phyloP scores from a whole-genome alignment of 2,113 vertebrate species.

The Pseudopipra pipra region DNA sequence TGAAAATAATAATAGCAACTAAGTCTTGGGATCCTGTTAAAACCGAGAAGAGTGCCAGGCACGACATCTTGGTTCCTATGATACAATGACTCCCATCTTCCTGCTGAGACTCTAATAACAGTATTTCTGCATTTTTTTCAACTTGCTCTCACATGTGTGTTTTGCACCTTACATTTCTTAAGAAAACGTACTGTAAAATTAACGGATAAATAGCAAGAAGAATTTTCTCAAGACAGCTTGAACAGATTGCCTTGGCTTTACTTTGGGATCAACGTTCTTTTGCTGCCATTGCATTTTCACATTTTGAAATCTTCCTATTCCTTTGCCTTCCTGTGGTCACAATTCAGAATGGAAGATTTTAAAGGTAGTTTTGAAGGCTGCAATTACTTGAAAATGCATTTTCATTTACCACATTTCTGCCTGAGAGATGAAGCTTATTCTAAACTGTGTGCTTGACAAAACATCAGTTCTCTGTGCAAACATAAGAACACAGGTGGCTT shows the following conservation, averaged over 20 bases:
- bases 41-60: rapidly evolving
- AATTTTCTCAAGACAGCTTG: background rate
- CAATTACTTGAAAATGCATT: background rate
- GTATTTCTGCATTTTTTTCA: background rate
- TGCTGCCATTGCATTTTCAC: background rate
- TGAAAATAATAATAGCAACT: background rate
- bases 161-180: background rate
- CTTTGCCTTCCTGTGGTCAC: background rate
- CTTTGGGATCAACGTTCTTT: background rate
- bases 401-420: background rate
- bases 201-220: background rate
- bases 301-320: background rate
- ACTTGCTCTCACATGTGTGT: background rate
- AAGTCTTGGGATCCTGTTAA: background rate
- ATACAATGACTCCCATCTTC: background rate
- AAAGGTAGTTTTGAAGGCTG: background rate
- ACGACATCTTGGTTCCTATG: rapidly evolving
- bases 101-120: background rate
- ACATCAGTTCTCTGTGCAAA: background rate
- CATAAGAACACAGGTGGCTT: background rate
- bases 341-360: background rate
- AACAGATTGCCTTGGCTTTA: background rate
- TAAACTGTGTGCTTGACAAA: background rate
- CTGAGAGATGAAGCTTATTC: background rate
- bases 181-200: background rate